Base-by-base conservation (phyloP, 2,113 vertebrate species). In the Phodopus roborovskii region DNA sequence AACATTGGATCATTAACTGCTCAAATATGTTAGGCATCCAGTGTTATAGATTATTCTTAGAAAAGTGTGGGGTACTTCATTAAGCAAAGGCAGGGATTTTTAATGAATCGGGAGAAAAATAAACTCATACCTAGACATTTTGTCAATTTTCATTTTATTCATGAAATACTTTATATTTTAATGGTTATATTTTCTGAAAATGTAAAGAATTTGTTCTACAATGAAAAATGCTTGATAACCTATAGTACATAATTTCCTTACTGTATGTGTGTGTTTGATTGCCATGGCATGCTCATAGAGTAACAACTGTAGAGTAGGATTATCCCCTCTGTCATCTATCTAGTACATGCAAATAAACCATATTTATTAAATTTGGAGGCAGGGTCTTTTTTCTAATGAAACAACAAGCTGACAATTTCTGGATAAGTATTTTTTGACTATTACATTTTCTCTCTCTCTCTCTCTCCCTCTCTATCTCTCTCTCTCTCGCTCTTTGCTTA, bases 131-230 rank as follows among this genome's bases (percentile, higher is more conserved):
- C 2, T 24, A 70, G 13, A 7, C 75, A 13, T 92, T 58, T 64
- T 77, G 39, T 83, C 62, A 92, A 56, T 86, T 90, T 8, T 90
- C 11, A 90, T 77, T 86, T 26, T 42, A 17, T 60, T 96, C 7
- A 83, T 30, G 8, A 78, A 7, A 5, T n/a, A 30, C 66, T 87
- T 77, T 60, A 60, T 53, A 68, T 68, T 87, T 68, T 3, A 60
- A 42, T 60, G 0, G 19, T 66, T 48, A 90, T 0, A 1, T 78
- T 87, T 30, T 90, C 33, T 45, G 36, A 12, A 0, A 36, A 53
- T 24, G 53, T 88, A 75, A 88, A 93, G 26, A 91, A 50, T 39
- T 7, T 81, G 10, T 70, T 75, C 48, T 93, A 9, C 19, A 70
- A 79, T 56, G 36, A 36, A 36, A 73, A 85, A 88, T 3, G 68